A percentile compares a stretch with the other conserved stretches of the same genome.
Conservation (phyloP, 2,888 invertebrate species). For the Apotomis betuletana region DNA sequence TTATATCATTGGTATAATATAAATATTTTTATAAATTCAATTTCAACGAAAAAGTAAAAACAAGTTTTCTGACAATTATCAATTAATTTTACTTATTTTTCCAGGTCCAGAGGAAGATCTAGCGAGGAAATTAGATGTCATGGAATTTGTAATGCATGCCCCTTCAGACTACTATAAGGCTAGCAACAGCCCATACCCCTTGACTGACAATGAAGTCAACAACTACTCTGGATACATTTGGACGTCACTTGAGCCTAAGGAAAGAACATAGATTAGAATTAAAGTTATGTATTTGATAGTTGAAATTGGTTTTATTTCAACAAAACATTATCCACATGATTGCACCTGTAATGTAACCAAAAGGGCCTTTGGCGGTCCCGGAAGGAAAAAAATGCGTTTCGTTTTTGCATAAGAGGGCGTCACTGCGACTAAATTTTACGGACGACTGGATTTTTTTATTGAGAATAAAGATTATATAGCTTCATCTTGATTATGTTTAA, state of each 20-base stretch:
- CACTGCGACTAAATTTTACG: too few relatives aligned
- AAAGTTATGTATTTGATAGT: conserved; percentile 22
- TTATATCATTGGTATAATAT: conserved; percentile 89
- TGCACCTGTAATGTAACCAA: too few relatives aligned
- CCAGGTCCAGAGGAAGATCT: conserved; percentile 95
- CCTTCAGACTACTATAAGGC: conserved; percentile 95
- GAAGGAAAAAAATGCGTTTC: background rate
- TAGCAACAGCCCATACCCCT: conserved; percentile 89
- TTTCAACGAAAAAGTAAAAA: background rate
- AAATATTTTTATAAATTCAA: background rate
- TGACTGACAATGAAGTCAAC: conserved; percentile 74
- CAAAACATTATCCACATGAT: too few relatives aligned
- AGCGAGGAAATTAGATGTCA: conserved; percentile 91
- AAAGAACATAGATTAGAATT: conserved; percentile 55
- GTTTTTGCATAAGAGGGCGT: background rate
- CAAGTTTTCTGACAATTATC: too few relatives aligned
- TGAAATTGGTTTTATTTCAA: conserved; percentile 35
- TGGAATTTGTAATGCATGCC: conserved; percentile 97
- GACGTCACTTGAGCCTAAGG: conserved; percentile 84
- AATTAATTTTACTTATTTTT: conserved; percentile 43
- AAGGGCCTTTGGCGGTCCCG: too few relatives aligned
- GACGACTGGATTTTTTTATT: too few relatives aligned
- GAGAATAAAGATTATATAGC: too few relatives aligned
- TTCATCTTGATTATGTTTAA: too few relatives aligned
- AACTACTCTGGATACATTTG: conserved; percentile 85